phyloP scores from a whole-genome alignment of 1,140 invertebrate species.

The Drosophila guanche region DNA sequence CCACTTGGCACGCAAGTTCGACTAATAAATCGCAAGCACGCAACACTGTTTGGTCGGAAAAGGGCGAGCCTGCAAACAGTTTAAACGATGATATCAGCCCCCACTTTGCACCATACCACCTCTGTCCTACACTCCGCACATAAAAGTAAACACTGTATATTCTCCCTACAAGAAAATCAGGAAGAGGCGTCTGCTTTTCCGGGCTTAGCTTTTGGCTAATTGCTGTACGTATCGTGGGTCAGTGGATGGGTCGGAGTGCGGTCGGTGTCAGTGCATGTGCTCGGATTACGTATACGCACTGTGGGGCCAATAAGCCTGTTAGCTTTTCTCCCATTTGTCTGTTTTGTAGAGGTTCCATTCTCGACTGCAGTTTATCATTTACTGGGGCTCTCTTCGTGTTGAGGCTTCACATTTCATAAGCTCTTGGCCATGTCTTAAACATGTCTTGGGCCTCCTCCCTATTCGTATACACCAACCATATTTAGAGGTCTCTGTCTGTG shows the following conservation, averaged over 20 bases:
- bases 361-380: slow-evolving; percentile 57
- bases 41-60: slow-evolving; percentile 32
- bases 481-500: slow-evolving; percentile 26
- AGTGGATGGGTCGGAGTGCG: slow-evolving; percentile 15
- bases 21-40: slow-evolving; percentile 54
- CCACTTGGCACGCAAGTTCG: slow-evolving; percentile 45
- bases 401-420: slow-evolving; percentile 76
- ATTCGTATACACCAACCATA: not conserved
- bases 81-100: slow-evolving; percentile 61
- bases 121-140: not conserved
- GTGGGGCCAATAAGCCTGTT: slow-evolving; percentile 54
- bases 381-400: slow-evolving; percentile 24
- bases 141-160: slow-evolving; percentile 40
- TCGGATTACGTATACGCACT: slow-evolving; percentile 58
- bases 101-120: not conserved
- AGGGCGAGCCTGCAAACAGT: slow-evolving; percentile 50
- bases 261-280: slow-evolving; percentile 57
- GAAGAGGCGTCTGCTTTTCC: slow-evolving; percentile 43
- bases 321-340: slow-evolving; percentile 13
- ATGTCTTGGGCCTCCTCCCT: slow-evolving; percentile 55
- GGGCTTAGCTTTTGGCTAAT: slow-evolving; percentile 60
- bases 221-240: slow-evolving; percentile 33
- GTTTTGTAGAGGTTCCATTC: slow-evolving; percentile 8
- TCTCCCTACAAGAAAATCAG: slow-evolving; percentile 48
- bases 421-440: slow-evolving; percentile 50